These are phyloP conservation scores for Spilosoma lubricipeda DNA, from an alignment of 2,888 invertebrate species.

Conservation along the genomic window DNA sequence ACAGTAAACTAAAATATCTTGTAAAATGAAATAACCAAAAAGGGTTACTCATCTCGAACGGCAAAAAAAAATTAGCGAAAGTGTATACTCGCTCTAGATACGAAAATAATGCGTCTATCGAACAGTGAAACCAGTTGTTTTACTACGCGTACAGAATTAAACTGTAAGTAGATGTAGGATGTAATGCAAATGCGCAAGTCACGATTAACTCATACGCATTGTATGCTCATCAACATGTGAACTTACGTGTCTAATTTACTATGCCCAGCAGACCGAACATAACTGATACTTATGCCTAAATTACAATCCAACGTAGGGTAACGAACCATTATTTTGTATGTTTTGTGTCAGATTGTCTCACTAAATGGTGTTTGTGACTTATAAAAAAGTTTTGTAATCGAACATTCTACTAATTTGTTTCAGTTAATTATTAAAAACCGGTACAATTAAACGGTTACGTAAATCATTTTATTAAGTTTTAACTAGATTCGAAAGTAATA, in stretches of 20 bases:
- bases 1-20: slow-evolving; percentile 32
- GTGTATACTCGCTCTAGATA: slow-evolving; percentile 70
- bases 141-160: slow-evolving; percentile 67
- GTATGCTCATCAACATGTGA: slow-evolving; percentile 52
- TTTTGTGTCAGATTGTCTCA: neutral
- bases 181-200: slow-evolving; percentile 37
- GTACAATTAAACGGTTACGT: neutral
- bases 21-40: slow-evolving; percentile 41
- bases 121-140: slow-evolving; percentile 73
- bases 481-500: slow-evolving; percentile 7
- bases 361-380: neutral
- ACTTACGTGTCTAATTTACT: slow-evolving; percentile 50
- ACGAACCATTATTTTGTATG: neutral
- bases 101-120: slow-evolving; percentile 72
- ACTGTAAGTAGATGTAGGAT: slow-evolving; percentile 40
- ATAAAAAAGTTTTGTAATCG: neutral
- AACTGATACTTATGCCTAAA: slow-evolving; percentile 20
- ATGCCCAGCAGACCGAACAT: slow-evolving; percentile 18
- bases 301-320: slow-evolving; percentile 9
- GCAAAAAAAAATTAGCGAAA: slow-evolving; percentile 64
- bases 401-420: neutral
- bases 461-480: neutral
- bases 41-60: slow-evolving; percentile 33
- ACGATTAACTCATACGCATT: slow-evolving; percentile 50
- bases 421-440: neutral